Evolutionary conservation across 2,113 vertebrate genomes (phyloP).

Genomic region (Suncus etruscus): DNA sequence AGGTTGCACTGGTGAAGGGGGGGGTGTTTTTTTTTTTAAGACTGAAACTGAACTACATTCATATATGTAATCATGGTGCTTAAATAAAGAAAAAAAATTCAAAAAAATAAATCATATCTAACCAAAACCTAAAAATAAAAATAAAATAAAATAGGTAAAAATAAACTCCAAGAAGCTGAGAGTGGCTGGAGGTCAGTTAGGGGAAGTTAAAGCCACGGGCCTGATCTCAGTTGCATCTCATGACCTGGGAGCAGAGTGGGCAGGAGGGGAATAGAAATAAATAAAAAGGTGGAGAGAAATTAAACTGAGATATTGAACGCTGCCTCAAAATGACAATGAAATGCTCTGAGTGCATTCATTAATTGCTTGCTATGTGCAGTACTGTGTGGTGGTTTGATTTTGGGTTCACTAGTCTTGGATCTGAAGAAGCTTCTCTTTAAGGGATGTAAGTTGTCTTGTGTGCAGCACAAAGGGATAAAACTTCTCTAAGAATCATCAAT

Average conservation of each 20-base stretch:
- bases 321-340: conserved; percentile 3
- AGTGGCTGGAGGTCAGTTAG: no score
- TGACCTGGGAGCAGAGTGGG: background rate
- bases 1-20: no score
- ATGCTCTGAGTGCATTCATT: background rate
- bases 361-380: background rate
- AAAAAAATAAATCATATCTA: no score
- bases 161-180: no score
- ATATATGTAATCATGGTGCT: no score
- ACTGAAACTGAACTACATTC: no score
- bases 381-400: background rate
- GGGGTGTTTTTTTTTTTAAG: no score
- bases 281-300: background rate
- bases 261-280: no score
- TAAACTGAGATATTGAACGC: background rate
- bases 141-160: no score
- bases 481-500: conserved; percentile 41
- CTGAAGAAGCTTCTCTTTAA: conserved; percentile 27
- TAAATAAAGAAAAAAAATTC: no score
- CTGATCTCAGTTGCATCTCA: conserved; percentile 14
- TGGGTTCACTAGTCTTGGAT: conserved; percentile 6
- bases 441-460: conserved; percentile 37
- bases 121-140: no score
- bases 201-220: no score
- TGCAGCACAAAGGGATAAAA: conserved; percentile 39